Base-by-base conservation (phyloP, 2,888 invertebrate genomes). In the Parapristionchus giblindavisi region DNA sequence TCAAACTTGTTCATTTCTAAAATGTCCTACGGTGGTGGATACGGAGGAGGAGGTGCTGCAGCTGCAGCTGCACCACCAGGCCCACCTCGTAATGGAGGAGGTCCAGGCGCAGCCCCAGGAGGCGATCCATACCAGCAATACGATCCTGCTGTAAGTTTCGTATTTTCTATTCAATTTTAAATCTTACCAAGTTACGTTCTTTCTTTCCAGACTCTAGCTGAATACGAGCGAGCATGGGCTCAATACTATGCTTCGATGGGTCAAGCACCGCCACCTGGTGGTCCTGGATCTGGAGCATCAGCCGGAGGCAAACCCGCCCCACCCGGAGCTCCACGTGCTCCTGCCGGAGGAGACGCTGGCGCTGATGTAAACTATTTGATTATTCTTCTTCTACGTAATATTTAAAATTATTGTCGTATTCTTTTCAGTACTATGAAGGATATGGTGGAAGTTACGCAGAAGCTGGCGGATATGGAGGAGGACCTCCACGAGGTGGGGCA, bases 181-280 rank as follows among this genome's bases (percentile, higher is more conserved):
- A 58, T 56, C 56, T 29, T 56, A 11, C 56, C 54, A 17, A 8
- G 27, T 24, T 14, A 17, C 14, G 6, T 27, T 54, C 8, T 54
- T 54, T 11, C 24, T 6, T 52, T 71, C 60, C 34, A 79, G 78
- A 75, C 70, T 21, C 56, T 72, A 32, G 77, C 78, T 38, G 76
- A 77, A 29, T 76, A 78, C 66, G 77, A 79, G 72, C 75, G 75
- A 32, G 79, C 79, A 24, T 79, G 79, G 79, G 79, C 79, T 4
- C 66, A 75, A 38, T 79, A 79, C 73, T 79, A 79, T 52, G 79
- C 79, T 11, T 60, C 74, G 29, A 71, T 77, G 8, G 78, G 71
- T 14, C 75, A 75, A 27, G 52, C 61, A 8, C 74, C 74, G 2
- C 74, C 74, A 8, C 65, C 73, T 24, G 66, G 65, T 6, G 76